Conservation (phyloP, 2,797 vertebrate species). For the Calcarius lapponicus region DNA sequence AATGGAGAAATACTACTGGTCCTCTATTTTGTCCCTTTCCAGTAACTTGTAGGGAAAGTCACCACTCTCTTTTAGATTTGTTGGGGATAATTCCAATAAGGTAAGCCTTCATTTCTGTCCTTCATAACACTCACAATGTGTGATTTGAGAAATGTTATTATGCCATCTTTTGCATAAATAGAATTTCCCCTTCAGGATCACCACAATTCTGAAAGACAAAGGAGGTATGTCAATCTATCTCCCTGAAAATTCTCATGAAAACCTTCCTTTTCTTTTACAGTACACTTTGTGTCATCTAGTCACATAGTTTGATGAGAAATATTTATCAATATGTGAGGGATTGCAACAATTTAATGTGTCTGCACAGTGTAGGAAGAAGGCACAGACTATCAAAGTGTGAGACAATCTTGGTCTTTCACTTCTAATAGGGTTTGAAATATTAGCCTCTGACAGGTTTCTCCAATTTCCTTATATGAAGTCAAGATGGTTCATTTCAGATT, state of each 20-base stretch:
- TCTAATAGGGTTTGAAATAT: not conserved
- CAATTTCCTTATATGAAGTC: not conserved
- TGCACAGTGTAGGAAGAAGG: not conserved
- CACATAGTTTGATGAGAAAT: not conserved
- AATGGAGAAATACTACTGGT: not conserved
- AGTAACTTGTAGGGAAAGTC: not conserved
- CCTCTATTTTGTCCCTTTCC: not conserved
- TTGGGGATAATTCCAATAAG: not conserved
- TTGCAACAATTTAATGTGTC: not conserved
- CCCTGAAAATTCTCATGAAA: not conserved
- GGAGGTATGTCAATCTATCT: rapidly evolving
- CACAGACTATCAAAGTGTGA: not conserved
- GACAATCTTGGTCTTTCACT: not conserved
- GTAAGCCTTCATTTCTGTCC: not conserved
- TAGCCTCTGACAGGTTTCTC: not conserved
- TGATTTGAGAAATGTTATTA: not conserved
- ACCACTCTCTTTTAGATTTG: not conserved
- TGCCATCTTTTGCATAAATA: not conserved
- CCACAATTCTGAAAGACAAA: not conserved
- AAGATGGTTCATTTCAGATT: not conserved
- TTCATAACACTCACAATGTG: not conserved
- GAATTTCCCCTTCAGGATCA: not conserved
- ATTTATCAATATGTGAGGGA: not conserved
- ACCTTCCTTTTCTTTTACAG: not conserved
- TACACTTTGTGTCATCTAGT: not conserved